Base-by-base conservation (phyloP, 2,888 invertebrate genomes). In the Heteromyza rotundicornis region DNA sequence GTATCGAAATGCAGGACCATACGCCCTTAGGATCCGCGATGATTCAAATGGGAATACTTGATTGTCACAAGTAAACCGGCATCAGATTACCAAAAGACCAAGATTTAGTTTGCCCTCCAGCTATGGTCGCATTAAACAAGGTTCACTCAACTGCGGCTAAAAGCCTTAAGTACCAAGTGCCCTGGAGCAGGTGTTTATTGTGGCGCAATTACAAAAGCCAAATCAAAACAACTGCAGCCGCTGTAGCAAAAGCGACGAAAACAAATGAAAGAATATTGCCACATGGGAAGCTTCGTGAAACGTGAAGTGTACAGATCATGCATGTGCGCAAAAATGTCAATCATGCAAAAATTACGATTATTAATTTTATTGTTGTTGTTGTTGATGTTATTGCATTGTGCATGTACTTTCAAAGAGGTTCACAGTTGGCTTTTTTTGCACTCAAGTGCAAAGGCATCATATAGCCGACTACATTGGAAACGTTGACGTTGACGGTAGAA, bases 291-390 rank as follows among this genome's bases (percentile, higher is more conserved):
- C 40, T 2, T n/a, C n/a, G n/a, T 14, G n/a, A n/a, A 40, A 40
- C 10, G 14, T 14, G n/a, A 40, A 40, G 56, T 62, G 62, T 55
- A 59, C 60, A 68, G 67, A 70, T 73, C 73, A 73, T 72, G 67
- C 72, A 69, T 70, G 70, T 72, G 70, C 65, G 69, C 70, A 71
- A 73, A 67, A 75, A 71, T 74, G 75, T 75, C 75, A 75, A 75
- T 75, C 75, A 75, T 73, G 75, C 74, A 75, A 70, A 75, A 74
- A 72, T 74, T 74, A 69, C 69, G 57, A 71, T 71, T 71, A 71
- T 69, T 69, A 66, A 65, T 65, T 68, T 70, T 69, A 50, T 62
- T 62, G 10, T 57, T 57, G n/a, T 44, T 47, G 22, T 44, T n/a
- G 12, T 16, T 24, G 10, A n/a, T 40, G 35, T n/a, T 17, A 5